Base-by-base conservation (phyloP, 2,113 vertebrate genomes). In the Vulpes lagopus region DNA sequence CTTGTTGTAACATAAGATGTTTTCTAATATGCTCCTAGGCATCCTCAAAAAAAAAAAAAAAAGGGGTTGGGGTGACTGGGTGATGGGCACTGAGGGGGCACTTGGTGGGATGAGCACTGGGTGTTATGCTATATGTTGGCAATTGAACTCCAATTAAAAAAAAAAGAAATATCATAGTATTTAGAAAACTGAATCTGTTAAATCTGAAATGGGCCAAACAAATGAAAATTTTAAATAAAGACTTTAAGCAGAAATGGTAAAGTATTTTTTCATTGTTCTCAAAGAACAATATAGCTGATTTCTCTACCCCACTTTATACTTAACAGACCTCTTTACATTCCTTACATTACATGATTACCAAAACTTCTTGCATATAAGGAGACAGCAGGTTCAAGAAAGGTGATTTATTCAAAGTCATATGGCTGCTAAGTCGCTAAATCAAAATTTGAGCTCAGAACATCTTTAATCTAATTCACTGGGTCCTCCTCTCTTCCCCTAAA, bases 401-500 rank as follows among this genome's bases (percentile, higher is more conserved):
- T 64, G 38, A 76, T 38, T 78, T 74, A 2, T 38, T 3, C 5
- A 81, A 20, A 16, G 15, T 81, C 10, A 32, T 30, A 59, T 64
- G 23, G 22, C 32, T 84, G 27, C 10, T 20, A n/a, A 81, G 2
- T 82, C 35, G 6, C 15, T 76, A 85, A 35, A n/a, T 0, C 11
- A 78, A 65, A 83, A 78, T 79, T 89, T 69, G 43, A 96, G 83
- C 20, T 64, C 59, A 81, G 65, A 85, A 51, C 12, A 55, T 55
- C 11, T 67, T 71, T 43, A 94, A 43, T 55, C 19, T 89, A 19
- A 83, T 78, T 90, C 10, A 27, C 3, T 89, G 43, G 43, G 3
- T 19, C 23, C 0, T 38, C 32, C 9, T 35, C 0, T 5, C 15
- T 23, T 10, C 4, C 17, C 11, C 17, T 8, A 35, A 67, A 43